A percentile compares a stretch with the other conserved stretches of the same genome.
phyloP scores from a whole-genome alignment of 1,140 invertebrate species.

The Leptinotarsa texana region DNA sequence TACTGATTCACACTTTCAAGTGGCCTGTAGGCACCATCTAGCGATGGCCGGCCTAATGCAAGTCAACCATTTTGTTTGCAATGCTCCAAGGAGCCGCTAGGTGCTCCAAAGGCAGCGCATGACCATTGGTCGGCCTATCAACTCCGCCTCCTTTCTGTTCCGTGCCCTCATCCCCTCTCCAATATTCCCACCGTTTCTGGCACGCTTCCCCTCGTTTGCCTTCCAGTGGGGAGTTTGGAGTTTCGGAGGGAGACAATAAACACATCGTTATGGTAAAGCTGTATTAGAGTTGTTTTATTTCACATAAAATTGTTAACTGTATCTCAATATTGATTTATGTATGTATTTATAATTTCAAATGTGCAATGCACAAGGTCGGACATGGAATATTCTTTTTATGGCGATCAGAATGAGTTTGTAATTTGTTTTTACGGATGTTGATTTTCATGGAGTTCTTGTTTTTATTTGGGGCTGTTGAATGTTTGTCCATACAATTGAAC shows the following conservation, averaged over 20 bases:
- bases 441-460: conserved; percentile 32
- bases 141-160: conserved; percentile 37
- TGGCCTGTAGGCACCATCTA: conserved; percentile 43
- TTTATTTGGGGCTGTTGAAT: background rate
- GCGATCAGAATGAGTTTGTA: conserved; percentile 17
- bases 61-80: conserved; percentile 53
- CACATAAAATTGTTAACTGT: conserved; percentile 53
- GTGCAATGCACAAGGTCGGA: conserved; percentile 37
- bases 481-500: background rate
- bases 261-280: conserved; percentile 55
- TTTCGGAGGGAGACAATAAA: conserved; percentile 51
- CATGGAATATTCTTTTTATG: conserved; percentile 28
- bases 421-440: conserved; percentile 31
- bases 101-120: conserved; percentile 46
- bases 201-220: conserved; percentile 34
- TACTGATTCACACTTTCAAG: background rate
- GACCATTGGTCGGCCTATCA: conserved; percentile 41
- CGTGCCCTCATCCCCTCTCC: conserved; percentile 29
- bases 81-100: conserved; percentile 44
- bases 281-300: conserved; percentile 51
- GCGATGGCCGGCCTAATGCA: conserved; percentile 11
- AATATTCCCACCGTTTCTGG: conserved; percentile 27
- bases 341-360: conserved; percentile 50
- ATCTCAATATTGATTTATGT: conserved; percentile 52
- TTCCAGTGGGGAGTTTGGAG: conserved; percentile 28